Evolutionary conservation across 2,113 vertebrate genomes (phyloP).

Genomic region (Erythrolamprus reginae): DNA sequence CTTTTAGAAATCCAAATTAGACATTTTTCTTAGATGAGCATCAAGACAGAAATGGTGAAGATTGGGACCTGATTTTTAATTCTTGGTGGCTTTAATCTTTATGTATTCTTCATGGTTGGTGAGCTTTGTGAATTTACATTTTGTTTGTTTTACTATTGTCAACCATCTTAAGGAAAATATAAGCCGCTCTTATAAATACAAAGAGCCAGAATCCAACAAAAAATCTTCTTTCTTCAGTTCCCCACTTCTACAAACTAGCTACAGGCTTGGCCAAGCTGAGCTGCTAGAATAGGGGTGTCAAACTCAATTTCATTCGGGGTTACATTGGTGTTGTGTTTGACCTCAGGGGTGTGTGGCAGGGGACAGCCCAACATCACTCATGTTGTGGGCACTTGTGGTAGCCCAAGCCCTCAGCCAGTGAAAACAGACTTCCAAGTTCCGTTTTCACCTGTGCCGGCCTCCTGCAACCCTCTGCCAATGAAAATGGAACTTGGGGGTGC

Average conservation of each 20-base stretch:
- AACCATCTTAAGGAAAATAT: not conserved
- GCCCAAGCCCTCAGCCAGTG: too few relatives aligned
- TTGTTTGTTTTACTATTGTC: not conserved
- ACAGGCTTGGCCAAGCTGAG: not conserved
- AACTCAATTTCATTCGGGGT: too few relatives aligned
- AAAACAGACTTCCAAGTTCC: too few relatives aligned
- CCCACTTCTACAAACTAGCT: not conserved
- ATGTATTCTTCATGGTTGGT: not conserved
- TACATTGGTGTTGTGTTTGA: too few relatives aligned
- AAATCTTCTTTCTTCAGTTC: not conserved
- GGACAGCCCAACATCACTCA: too few relatives aligned
- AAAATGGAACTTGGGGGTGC: too few relatives aligned
- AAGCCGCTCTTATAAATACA: not conserved
- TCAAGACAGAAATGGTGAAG: not conserved
- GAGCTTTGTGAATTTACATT: not conserved
- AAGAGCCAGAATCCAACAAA: not conserved
- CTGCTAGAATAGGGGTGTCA: not conserved
- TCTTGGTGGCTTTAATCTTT: not conserved
- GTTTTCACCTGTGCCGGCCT: too few relatives aligned
- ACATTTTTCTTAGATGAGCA: not conserved
- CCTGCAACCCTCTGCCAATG: too few relatives aligned
- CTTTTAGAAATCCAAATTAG: not conserved
- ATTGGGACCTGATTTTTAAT: not conserved
- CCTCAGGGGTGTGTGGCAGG: too few relatives aligned
- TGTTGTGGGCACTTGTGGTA: too few relatives aligned